Base-by-base conservation (phyloP, 2,797 vertebrate species). In the Myiotriccus ornatus region DNA sequence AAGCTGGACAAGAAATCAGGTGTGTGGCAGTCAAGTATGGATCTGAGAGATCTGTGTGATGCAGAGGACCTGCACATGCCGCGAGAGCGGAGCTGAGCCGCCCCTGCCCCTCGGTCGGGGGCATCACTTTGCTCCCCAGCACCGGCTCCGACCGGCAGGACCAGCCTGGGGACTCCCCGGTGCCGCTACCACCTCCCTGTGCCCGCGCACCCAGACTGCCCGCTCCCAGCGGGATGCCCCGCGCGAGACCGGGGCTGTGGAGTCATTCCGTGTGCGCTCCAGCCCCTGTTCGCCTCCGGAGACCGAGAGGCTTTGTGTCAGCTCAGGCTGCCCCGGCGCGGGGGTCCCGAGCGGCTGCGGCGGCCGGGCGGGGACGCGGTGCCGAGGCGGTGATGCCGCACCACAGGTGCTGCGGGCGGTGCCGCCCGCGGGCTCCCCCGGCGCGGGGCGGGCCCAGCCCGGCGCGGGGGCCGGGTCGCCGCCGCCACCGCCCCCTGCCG, bases 191-290 rank as follows among this genome's bases (percentile, higher is more conserved):
- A 0, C 28, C 37, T 10, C 20, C 3, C 30, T 13, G 49, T 7
- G 47, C 39, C 47, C 5, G 5, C 22, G 24, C 47, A 15, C 2
- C 30, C 34, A 0, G 39, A 22, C 74, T 30, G 81, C 41, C 47
- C 6, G 4, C 1, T 1, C 81, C 81, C 35, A 3, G 14, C 2
- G 56, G 5, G 32, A 11, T 0, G 22, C n/a, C 39, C 0, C 12
- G 44, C 8, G 2, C 0, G 12, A 10, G 7, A 1, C 24, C 1
- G 12, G 23, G 32, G 14, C 39, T 6, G 14, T 2, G 5, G 25
- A 6, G 50, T 70, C 6, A 22, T 4, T 17, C 17, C n/a, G 2
- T 19, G 7, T 14, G 12, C 18, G 21, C 70, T 24, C 20, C 34
- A 4, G 34, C 44, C 43, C 14, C 17, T 2, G 0, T 7, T 5